These are phyloP conservation scores for Phodopus roborovskii DNA, from an alignment of 2,113 vertebrate species.

Conservation along the genomic window DNA sequence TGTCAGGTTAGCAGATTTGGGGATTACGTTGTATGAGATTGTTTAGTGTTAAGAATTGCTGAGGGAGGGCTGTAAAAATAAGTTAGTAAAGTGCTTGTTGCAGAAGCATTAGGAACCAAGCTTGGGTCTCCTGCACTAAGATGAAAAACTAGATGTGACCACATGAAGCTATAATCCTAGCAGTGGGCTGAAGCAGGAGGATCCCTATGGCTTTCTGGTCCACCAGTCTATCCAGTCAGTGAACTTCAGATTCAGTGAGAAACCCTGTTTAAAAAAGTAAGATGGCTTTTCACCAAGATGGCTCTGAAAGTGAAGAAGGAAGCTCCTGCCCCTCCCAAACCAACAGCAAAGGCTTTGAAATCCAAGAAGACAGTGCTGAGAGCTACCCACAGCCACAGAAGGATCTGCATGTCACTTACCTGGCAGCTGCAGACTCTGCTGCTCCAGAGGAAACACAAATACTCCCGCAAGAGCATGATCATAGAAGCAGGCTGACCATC, in stretches of 20 bases:
- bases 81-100: not conserved
- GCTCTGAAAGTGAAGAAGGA: not conserved
- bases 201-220: not conserved
- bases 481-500: not conserved
- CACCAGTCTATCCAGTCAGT: not conserved
- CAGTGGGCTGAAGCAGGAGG: no score
- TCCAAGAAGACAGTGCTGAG: not conserved
- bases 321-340: not conserved
- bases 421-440: not conserved
- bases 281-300: not conserved
- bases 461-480: no score
- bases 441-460: not conserved
- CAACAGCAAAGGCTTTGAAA: not conserved
- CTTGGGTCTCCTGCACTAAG: not conserved
- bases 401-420: not conserved
- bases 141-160: not conserved
- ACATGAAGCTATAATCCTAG: not conserved
- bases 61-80: not conserved
- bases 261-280: not conserved
- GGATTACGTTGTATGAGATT: no score
- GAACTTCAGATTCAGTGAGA: not conserved
- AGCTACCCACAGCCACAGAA: not conserved
- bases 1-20: not conserved
- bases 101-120: not conserved
- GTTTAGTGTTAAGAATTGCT: not conserved